Base-by-base conservation (phyloP, 2,888 invertebrate species). In the Heliconius ismenius region DNA sequence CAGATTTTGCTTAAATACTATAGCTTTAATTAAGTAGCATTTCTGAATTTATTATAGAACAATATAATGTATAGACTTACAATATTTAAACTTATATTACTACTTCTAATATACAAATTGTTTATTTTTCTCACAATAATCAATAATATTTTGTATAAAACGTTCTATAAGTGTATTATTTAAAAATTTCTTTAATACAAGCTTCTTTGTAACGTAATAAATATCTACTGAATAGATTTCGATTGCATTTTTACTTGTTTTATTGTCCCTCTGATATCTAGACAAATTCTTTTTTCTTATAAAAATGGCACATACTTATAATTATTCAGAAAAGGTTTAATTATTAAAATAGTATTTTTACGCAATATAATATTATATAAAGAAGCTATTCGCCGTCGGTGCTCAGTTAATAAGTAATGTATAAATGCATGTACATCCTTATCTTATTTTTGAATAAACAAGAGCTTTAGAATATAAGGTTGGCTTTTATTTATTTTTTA, bases 361-460 rank as follows among this genome's bases (percentile, higher is more conserved):
- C 54, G 10, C n/a, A 49, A 49, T 49, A 49, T 18, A 18, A 18
- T 49, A 49, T 76, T 62, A 63, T 74, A 75, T 79, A 63, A 69
- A 73, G 68, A 65, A 74, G 69, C 74, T 73, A 70, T 78, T 87
- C 88, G 89, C 92, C 91, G 91, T 92, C 92, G 93, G 93, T 93
- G 93, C 93, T 93, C 92, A 92, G 88, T 85, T 89, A 49, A 87
- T 91, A 90, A 86, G 81, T 86, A 84, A 84, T 91, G 90, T 87
- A 85, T 91, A 86, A 85, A 84, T 91, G 90, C 87, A 85, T 91
- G 91, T 91, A 92, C 90, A 91, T 91, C 91, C 92, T 89, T 91
- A 92, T 90, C 90, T 91, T 88, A 91, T 91, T 91, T 90, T 91
- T 90, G 83, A 90, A 92, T 92, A 92, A 92, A 92, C 86, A 87